Percentiles rank a stretch among this genome's conserved stretches.
These are phyloP conservation scores for Andricus quercusramuli DNA, from an alignment of 2,888 invertebrate genomes.

Conservation along the genomic window DNA sequence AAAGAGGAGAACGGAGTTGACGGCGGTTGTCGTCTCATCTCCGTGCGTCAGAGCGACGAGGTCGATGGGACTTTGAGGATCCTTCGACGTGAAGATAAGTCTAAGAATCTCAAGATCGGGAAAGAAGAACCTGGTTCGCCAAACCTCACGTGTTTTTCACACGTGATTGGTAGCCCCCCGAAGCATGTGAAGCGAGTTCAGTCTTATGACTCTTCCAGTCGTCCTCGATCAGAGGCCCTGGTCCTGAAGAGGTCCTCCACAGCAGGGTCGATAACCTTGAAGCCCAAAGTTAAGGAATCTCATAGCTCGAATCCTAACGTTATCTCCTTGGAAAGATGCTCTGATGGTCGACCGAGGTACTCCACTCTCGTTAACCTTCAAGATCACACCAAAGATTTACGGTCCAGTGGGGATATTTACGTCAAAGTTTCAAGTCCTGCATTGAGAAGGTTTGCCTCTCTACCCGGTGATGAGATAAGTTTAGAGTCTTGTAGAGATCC, in stretches of 20 bases:
- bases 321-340: background rate
- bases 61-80: slow-evolving; percentile 52
- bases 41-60: slow-evolving; percentile 69
- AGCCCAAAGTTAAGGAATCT: slow-evolving; percentile 35
- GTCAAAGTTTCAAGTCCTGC: slow-evolving; percentile 5
- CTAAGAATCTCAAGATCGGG: background rate
- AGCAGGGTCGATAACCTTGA: slow-evolving; percentile 42
- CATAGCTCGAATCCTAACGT: slow-evolving; percentile 13
- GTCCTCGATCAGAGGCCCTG: slow-evolving; percentile 8
- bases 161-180: slow-evolving; percentile 10
- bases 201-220: slow-evolving; percentile 41
- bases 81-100: background rate
- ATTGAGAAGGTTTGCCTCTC: slow-evolving; percentile 18
- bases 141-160: slow-evolving; percentile 37
- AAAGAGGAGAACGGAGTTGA: slow-evolving; percentile 69
- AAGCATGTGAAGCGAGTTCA: slow-evolving; percentile 34
- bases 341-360: slow-evolving; percentile 48
- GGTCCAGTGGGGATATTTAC: slow-evolving; percentile 16
- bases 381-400: slow-evolving; percentile 32
- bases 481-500: slow-evolving; percentile 13
- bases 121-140: slow-evolving; percentile 28
- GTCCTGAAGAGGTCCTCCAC: slow-evolving; percentile 16
- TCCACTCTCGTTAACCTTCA: slow-evolving; percentile 50
- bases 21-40: slow-evolving; percentile 75
- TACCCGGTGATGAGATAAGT: slow-evolving; percentile 33